These are phyloP conservation scores for Ostrea denselamellosa DNA, from an alignment of 1,140 invertebrate species.

Conservation along the genomic window DNA sequence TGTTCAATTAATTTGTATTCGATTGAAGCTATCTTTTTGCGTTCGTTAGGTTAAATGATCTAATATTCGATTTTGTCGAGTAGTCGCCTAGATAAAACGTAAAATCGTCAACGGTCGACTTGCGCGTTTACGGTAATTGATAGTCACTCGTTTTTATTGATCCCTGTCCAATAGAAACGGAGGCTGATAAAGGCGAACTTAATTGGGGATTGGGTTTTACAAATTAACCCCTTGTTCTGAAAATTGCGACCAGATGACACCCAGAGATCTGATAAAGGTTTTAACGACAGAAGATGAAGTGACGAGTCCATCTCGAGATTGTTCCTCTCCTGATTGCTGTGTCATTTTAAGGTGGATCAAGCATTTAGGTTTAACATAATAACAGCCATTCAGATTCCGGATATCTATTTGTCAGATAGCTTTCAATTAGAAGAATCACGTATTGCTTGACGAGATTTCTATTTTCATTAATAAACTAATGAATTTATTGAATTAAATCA, in stretches of 20 bases:
- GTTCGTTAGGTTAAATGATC: slow-evolving; percentile 3
- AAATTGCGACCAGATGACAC: slow-evolving; percentile 34
- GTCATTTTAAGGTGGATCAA: slow-evolving; percentile 25
- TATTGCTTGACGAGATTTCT: slow-evolving; percentile 23
- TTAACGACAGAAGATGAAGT: slow-evolving; percentile 24
- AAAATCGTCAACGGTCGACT: slow-evolving; percentile 12
- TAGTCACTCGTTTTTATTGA: slow-evolving; percentile 15
- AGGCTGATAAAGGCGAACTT: slow-evolving; percentile 24
- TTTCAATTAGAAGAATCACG: slow-evolving; percentile 5
- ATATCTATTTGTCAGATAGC: slow-evolving; percentile 15
- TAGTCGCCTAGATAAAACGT: background rate
- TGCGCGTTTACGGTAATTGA: slow-evolving; percentile 34
- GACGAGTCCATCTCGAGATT: slow-evolving; percentile 8
- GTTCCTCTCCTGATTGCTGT: slow-evolving; percentile 13
- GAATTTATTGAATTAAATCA: background rate
- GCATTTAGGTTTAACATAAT: slow-evolving; percentile 6
- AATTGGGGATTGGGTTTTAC: slow-evolving; percentile 35
- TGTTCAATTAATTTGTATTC: slow-evolving; percentile 21
- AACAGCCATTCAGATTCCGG: background rate
- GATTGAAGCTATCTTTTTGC: background rate
- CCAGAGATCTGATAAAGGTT: background rate
- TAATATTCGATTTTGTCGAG: background rate
- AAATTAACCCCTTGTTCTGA: slow-evolving; percentile 37
- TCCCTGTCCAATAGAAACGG: background rate
- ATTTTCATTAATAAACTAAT: slow-evolving; percentile 22